These are phyloP conservation scores for Lontra canadensis DNA, from an alignment of 2,113 vertebrate species.

Conservation along the genomic window DNA sequence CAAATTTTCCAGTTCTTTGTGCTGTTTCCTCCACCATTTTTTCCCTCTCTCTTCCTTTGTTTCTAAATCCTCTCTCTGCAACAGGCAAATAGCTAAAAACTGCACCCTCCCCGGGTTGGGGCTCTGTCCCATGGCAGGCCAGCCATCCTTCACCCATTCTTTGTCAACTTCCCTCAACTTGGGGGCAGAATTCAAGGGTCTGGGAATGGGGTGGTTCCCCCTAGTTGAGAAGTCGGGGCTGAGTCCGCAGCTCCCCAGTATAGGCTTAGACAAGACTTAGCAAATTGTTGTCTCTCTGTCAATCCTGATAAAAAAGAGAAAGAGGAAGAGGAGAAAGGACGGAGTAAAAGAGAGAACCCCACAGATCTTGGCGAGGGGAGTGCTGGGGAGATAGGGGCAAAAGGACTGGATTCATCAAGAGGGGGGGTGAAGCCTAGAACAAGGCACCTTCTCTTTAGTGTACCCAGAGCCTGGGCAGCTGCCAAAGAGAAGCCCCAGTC, in stretches of 20 bases:
- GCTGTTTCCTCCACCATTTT: not conserved
- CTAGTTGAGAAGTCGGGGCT: not conserved
- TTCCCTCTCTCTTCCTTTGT: constrained; percentile 39
- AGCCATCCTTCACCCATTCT: not conserved
- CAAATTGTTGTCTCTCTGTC: not conserved
- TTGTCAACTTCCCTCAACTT: not conserved
- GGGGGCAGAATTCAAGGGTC: not conserved
- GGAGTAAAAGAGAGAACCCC: not conserved
- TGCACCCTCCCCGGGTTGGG: not conserved
- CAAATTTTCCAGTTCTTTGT: not conserved
- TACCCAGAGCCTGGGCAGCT: not conserved
- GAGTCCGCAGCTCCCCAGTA: not conserved
- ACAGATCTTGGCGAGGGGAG: not conserved
- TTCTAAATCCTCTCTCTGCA: not conserved
- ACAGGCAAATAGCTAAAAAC: not conserved
- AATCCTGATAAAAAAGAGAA: constrained; percentile 43
- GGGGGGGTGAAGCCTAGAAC: not conserved
- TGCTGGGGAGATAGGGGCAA: too few relatives aligned
- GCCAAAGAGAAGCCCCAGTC: accelerated
- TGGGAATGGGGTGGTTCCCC: not conserved
- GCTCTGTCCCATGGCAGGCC: not conserved
- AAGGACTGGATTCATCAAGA: not conserved
- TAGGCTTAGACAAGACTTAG: not conserved
- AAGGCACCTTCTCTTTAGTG: not conserved
- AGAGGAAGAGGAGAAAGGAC: not conserved